phyloP scores from a whole-genome alignment of 2,797 vertebrate species.

The Xyrichtys novacula region DNA sequence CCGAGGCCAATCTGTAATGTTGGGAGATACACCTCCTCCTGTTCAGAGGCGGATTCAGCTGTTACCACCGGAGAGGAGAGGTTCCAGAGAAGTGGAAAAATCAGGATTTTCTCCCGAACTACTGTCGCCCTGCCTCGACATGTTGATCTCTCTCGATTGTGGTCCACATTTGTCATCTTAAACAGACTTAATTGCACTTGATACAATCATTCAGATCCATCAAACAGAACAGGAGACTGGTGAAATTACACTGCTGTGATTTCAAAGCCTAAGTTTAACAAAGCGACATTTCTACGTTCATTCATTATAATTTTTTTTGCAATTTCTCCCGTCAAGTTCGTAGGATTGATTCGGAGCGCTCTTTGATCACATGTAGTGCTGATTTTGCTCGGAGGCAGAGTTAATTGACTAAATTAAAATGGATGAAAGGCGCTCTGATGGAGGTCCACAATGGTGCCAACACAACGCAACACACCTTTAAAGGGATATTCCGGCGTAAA shows the following conservation, averaged over 20 bases:
- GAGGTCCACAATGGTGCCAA: background rate
- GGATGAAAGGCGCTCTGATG: constrained; percentile 3
- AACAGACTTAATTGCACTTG: no score
- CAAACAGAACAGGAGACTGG: no score
- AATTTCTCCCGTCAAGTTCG: background rate
- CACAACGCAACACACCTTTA: no score
- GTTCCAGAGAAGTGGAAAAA: constrained; percentile 8
- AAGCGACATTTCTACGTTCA: background rate
- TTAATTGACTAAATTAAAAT: constrained; percentile 5
- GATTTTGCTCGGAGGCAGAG: background rate
- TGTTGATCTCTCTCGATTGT: constrained; percentile 4
- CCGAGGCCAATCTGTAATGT: constrained; percentile 38
- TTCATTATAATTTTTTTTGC: background rate
- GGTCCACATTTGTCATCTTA: no score
- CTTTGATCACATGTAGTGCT: background rate
- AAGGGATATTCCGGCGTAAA: no score
- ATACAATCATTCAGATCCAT: no score
- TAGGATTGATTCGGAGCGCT: background rate
- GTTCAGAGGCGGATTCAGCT: constrained; percentile 25
- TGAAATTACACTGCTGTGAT: constrained; percentile 2
- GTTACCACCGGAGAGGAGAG: constrained; percentile 20
- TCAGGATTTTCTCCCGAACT: constrained; percentile 14
- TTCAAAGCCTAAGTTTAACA: constrained; percentile 1
- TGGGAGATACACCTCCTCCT: constrained; percentile 21
- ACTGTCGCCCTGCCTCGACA: background rate